Percentiles rank a stretch among this genome's conserved stretches.
Conservation (phyloP, 2,888 invertebrate species). For the Polyploca ridens region DNA sequence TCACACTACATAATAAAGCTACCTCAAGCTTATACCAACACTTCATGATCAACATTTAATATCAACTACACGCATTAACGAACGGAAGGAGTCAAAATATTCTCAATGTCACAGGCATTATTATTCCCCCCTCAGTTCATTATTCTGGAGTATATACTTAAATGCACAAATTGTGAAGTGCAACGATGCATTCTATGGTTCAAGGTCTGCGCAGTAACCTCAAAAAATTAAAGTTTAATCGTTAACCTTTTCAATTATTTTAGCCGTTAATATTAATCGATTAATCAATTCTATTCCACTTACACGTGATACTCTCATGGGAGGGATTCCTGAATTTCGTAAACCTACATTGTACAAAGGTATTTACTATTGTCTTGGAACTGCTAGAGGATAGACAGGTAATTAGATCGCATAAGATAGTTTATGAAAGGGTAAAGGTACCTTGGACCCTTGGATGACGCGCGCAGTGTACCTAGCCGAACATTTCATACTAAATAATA, state of each 20-base stretch:
- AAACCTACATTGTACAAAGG: no score
- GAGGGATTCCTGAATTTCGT: no score
- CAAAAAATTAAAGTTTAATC: neutral
- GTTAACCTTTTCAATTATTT: neutral
- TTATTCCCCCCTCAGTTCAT: neutral
- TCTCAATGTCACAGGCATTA: neutral
- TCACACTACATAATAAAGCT: constrained; percentile 23
- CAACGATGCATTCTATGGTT: neutral
- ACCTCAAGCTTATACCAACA: constrained; percentile 23
- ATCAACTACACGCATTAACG: neutral
- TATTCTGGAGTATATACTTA: neutral
- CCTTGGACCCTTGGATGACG: no score
- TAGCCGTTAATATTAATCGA: neutral
- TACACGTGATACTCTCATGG: no score
- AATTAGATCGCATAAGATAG: no score
- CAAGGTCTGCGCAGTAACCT: neutral
- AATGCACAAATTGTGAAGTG: neutral
- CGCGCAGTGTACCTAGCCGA: no score
- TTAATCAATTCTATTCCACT: neutral
- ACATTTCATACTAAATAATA: no score
- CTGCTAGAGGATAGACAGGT: no score
- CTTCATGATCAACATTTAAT: constrained; percentile 24
- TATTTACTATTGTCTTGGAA: no score
- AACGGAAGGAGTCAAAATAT: neutral
- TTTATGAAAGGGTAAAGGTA: no score